Evolutionary conservation across 2,797 vertebrate genomes (phyloP), one percentile per base, ranked within the genome.

Genomic region (Mus spretus): DNA sequence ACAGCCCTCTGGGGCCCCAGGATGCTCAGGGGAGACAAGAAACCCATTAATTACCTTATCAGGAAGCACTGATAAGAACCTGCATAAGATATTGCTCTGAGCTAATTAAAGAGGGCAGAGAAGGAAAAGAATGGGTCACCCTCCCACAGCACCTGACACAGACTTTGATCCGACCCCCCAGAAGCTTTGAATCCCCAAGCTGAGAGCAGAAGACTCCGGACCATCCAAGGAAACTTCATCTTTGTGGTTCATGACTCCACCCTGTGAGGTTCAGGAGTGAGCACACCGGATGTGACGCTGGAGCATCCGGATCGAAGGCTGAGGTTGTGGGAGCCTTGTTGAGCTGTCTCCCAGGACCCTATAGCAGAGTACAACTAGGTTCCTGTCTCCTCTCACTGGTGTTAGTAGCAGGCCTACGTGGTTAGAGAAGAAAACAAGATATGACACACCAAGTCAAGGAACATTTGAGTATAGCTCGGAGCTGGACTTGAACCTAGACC

Each of bases 21-120:
- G 97, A 79, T 92, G 80, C 93, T 97, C 92, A 92, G 93, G 80
- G 85, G 97, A 98, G 98, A 98, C 97, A 97, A 98, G 95, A 94
- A 97, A 88, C 85, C 95, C 90, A 74, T 97, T 98, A 98, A 98
- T 98, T 98, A 97, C 95, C 93, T 3, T 95, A 97, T 94, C 97
- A 97, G 97, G 94, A 97, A 97, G 97, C 96, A 61, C 83, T 88
- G 97, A 97, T 97, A 97, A 97, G 98, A 97, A 93, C 88, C 14
- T 1, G 96, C 95, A 94, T 95, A 97, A 97, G 95, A 78, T 61
- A 95, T 94, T 83, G 81, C 92, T 89, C 96, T 89, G 47, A 96
- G 97, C 90, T 97, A 97, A 98, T 98, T 97, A 97, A 96, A 98
- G 89, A 96, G 80, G 90, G 10, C 86, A 75, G 50, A 26, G 12